Evolutionary conservation across 2,797 vertebrate species (phyloP), one percentile per base, ranked within the genome.

Genomic region (Ambastaia sidthimunki): DNA sequence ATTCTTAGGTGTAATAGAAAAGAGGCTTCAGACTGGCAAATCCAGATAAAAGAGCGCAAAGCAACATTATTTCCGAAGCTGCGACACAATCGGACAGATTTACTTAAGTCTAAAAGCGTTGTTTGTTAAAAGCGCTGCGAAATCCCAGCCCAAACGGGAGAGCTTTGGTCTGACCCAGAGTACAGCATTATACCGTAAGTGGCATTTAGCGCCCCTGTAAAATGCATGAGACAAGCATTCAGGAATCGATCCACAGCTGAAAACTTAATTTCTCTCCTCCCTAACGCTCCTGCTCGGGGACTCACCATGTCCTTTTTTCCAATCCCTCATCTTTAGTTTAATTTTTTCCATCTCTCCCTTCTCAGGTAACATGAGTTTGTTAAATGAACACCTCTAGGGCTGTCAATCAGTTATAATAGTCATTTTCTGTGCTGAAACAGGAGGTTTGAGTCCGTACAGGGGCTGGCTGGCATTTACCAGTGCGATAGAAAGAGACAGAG

Each of bases 171-270:
- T 84, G 88, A 90, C 88, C 85, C 69, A 81, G 72, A 88, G 76
- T 72, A 86, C 85, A 86, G 84, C 86, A 89, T 92, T 90, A 89
- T 90, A 85, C 84, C 55, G 72, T 86, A 90, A 90, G 86, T 90
- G 91, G 88, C 92, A 92, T 93, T 93, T 91, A 86, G 87, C 90
- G 85, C 86, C 88, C 89, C 87, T 92, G 89, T 91, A 92, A 93
- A 93, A 94, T 92, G 88, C 88, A 93, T 91, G 87, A 93, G 89
- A 89, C 89, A 90, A 89, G 87, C 83, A 84, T 82, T 84, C 77
- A 70, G 76, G 84, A 80, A 92, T 93, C 90, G 77, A 93, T 92
- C 86, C 76, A 77, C 78, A 63, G 82, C 84, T 83, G 85, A 91
- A 91, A 92, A 90, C 85, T 88, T 92, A 63, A 87, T 90, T 90